Percentiles rank a stretch among this genome's conserved stretches.
Evolutionary conservation across 2,113 vertebrate genomes (phyloP).

Genomic region (Petroica traversi): DNA sequence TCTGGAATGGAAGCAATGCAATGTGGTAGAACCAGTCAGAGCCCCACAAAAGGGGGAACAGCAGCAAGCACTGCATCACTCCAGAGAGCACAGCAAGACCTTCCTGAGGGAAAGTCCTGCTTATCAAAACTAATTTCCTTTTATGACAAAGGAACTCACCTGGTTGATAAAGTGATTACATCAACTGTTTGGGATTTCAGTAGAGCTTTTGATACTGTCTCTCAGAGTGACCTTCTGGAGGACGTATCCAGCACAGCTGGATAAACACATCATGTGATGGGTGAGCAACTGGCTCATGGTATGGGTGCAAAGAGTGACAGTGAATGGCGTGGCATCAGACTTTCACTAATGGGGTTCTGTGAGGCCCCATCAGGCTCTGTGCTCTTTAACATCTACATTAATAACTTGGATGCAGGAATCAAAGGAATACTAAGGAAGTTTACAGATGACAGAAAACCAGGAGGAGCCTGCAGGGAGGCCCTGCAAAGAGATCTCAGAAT

Average conservation of each 20-base stretch:
- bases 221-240: not conserved
- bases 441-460: not conserved
- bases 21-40: not conserved
- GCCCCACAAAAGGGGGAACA: not conserved
- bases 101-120: not conserved
- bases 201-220: rapidly evolving
- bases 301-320: not conserved
- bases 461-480: not conserved
- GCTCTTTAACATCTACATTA: not conserved
- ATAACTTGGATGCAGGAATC: not conserved
- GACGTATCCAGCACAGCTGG: not conserved
- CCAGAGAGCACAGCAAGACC: not conserved
- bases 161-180: too few relatives aligned
- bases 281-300: not conserved
- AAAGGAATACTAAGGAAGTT: not conserved
- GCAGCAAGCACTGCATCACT: not conserved
- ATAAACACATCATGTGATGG: not conserved
- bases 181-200: not conserved
- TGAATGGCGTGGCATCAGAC: not conserved
- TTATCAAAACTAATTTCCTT: not conserved
- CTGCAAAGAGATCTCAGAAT: not conserved
- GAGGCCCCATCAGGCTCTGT: not conserved
- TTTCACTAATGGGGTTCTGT: not conserved
- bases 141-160: not conserved
- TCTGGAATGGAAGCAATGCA: not conserved